Evolutionary conservation across 2,113 vertebrate species (phyloP).

Genomic region (Neodontobutis hainanensis): DNA sequence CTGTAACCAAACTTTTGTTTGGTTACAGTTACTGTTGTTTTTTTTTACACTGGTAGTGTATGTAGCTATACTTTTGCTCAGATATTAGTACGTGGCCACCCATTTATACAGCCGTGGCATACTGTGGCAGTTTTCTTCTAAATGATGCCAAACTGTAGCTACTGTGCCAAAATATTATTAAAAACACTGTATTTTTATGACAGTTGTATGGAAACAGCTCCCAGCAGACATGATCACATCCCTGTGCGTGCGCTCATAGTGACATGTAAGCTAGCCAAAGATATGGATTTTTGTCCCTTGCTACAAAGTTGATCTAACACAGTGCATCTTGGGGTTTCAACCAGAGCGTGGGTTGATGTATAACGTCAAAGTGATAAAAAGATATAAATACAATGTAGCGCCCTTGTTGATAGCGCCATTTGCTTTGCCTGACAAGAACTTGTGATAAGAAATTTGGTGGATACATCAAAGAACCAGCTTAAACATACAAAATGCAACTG

Average conservation of each 20-base stretch:
- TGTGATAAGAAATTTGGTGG: slow-evolving; percentile 54
- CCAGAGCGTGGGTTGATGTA: slow-evolving; percentile 35
- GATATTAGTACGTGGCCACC: slow-evolving; percentile 31
- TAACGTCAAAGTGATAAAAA: slow-evolving; percentile 37
- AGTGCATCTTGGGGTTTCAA: slow-evolving; percentile 15
- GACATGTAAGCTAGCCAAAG: slow-evolving; percentile 35
- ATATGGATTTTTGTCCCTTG: slow-evolving; percentile 23
- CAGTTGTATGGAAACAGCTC: slow-evolving; percentile 29
- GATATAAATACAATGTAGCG: slow-evolving; percentile 50
- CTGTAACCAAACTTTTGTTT: no score
- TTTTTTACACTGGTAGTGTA: no score
- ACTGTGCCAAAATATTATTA: slow-evolving; percentile 52
- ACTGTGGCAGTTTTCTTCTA: slow-evolving; percentile 18
- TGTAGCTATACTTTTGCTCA: slow-evolving; percentile 9
- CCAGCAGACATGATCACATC: slow-evolving; percentile 54
- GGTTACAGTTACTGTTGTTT: no score
- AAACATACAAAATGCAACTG: neutral
- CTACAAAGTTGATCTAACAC: slow-evolving; percentile 23
- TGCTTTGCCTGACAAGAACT: slow-evolving; percentile 29
- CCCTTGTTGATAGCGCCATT: slow-evolving; percentile 49
- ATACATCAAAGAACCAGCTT: slow-evolving; percentile 26
- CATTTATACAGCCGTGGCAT: slow-evolving; percentile 30
- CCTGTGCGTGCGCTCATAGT: slow-evolving; percentile 19
- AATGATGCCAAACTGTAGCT: slow-evolving; percentile 35
- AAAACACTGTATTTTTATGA: slow-evolving; percentile 48